Conservation (phyloP, 2,888 invertebrate genomes). For the Blastobasis lacticolella region DNA sequence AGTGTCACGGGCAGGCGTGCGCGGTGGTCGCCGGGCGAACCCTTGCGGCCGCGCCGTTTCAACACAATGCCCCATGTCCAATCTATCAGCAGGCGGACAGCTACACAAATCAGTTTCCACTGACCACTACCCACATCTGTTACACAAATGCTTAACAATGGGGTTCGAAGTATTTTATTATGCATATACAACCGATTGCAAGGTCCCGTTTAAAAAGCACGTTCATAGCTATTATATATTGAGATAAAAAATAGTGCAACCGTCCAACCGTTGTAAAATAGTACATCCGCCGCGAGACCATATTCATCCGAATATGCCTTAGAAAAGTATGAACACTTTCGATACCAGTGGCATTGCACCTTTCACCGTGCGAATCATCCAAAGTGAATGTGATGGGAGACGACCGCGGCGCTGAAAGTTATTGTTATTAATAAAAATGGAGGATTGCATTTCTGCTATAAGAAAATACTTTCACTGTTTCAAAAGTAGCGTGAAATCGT, state of each 20-base stretch:
- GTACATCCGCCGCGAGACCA: too few relatives aligned
- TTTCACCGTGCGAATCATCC: conserved; percentile 42
- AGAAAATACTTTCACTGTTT: conserved; percentile 1
- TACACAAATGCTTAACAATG: too few relatives aligned
- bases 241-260: too few relatives aligned
- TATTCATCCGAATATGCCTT: too few relatives aligned
- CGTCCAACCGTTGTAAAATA: too few relatives aligned
- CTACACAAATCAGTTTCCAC: conserved; percentile 6
- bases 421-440: background rate
- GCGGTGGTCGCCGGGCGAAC: background rate
- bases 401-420: conserved; percentile 1
- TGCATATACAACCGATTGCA: too few relatives aligned
- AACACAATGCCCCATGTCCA: conserved; percentile 11
- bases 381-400: conserved; percentile 30
- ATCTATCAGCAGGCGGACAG: conserved; percentile 6
- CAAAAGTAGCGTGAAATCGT: too few relatives aligned
- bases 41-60: conserved; percentile 6
- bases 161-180: too few relatives aligned
- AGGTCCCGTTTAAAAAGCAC: too few relatives aligned
- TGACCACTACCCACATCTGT: background rate
- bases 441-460: background rate
- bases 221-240: too few relatives aligned
- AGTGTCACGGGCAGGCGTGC: background rate
- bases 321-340: too few relatives aligned
- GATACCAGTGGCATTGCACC: conserved; percentile 20